Percentiles rank a stretch among this genome's conserved stretches.
phyloP scores from a whole-genome alignment of 2,888 invertebrate species.

The Drosophila leonis region DNA sequence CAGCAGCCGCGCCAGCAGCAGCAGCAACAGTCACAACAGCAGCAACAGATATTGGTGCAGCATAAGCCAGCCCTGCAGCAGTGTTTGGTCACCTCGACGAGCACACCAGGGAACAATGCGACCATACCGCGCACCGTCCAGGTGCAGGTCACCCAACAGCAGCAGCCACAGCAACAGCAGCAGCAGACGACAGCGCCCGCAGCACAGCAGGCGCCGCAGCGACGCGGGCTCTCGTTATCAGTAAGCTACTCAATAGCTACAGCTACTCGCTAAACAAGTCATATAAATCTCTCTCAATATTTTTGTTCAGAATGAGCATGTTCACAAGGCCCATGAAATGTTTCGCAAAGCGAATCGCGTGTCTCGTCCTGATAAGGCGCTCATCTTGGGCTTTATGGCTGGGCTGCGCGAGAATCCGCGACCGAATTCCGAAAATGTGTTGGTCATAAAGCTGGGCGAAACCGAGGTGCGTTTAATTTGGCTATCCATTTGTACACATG shows the following conservation, averaged over 20 bases:
- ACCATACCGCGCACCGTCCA: slow-evolving; percentile 80
- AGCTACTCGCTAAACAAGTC: not conserved
- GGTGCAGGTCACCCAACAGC: slow-evolving; percentile 79
- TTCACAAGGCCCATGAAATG: slow-evolving; percentile 98
- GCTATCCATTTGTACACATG: not conserved
- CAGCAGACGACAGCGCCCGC: slow-evolving; percentile 71
- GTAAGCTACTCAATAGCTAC: slow-evolving; percentile 66
- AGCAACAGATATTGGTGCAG: slow-evolving; percentile 83
- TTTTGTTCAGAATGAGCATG: slow-evolving; percentile 94
- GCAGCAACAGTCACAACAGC: slow-evolving; percentile 82
- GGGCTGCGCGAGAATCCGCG: slow-evolving; percentile 99
- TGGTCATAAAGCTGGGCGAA: slow-evolving; percentile 97
- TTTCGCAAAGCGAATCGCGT: slow-evolving; percentile 98
- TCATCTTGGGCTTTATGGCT: slow-evolving; percentile 99
- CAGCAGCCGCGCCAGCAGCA: slow-evolving; percentile 84
- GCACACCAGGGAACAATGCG: slow-evolving; percentile 58
- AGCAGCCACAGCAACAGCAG: slow-evolving; percentile 64
- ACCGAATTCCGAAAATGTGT: slow-evolving; percentile 98
- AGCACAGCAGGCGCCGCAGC: slow-evolving; percentile 73
- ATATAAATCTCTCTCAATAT: not conserved
- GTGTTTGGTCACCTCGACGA: slow-evolving; percentile 78
- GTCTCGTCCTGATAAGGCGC: slow-evolving; percentile 97
- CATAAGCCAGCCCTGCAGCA: slow-evolving; percentile 82
- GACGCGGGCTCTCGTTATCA: slow-evolving; percentile 84
- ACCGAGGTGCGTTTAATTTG: slow-evolving; percentile 86